phyloP scores from a whole-genome alignment of 2,113 vertebrate genomes.

The Electrona antarctica region DNA sequence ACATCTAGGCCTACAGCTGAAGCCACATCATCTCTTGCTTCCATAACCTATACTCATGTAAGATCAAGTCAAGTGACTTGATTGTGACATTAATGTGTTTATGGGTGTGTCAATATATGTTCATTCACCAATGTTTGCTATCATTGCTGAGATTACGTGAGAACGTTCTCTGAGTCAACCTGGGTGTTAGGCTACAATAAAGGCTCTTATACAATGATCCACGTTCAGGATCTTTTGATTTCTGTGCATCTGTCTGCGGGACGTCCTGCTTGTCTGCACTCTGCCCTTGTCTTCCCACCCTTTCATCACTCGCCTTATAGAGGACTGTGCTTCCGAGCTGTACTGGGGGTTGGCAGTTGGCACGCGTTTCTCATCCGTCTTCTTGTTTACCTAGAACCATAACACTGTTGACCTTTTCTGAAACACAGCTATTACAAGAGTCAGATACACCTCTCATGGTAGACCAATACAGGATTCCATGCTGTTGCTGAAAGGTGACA shows the following conservation, averaged over 20 bases:
- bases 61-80: too few relatives aligned
- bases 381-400: slow-evolving; percentile 1
- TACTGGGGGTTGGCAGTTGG: slow-evolving; percentile 3
- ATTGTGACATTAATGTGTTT: too few relatives aligned
- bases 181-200: neutral
- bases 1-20: too few relatives aligned
- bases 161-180: neutral
- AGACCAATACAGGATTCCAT: neutral
- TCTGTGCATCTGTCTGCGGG: neutral
- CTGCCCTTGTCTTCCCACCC: neutral
- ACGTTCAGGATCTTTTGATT: neutral
- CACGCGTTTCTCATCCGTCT: slow-evolving; percentile 3
- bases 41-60: too few relatives aligned
- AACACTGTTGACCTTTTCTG: slow-evolving; percentile 3
- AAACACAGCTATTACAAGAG: neutral
- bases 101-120: neutral
- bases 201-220: neutral
- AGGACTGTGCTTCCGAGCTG: neutral
- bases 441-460: neutral
- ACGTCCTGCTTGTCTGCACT: neutral
- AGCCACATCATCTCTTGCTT: too few relatives aligned
- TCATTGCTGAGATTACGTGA: neutral
- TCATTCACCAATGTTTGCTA: neutral
- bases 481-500: neutral
- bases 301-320: neutral